Evolutionary conservation across 2,888 invertebrate species (phyloP).

Genomic region (Leucoma salicis): DNA sequence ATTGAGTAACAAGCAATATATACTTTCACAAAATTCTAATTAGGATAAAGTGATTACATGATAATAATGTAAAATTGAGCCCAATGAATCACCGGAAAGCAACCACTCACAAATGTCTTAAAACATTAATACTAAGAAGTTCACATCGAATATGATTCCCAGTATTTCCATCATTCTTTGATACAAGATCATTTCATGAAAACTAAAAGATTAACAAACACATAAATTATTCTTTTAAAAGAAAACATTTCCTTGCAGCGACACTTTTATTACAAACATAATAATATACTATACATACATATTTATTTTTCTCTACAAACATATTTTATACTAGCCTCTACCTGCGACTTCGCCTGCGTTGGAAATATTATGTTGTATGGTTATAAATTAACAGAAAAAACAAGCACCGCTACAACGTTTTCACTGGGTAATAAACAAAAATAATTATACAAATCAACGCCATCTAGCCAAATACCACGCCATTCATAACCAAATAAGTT

Average conservation of each 20-base stretch:
- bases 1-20: no score
- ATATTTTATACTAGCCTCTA: no score
- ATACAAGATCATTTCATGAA: constrained; percentile 19
- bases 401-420: no score
- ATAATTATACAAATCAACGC: no score
- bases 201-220: constrained; percentile 21
- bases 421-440: no score
- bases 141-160: constrained; percentile 5
- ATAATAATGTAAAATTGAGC: background rate
- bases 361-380: no score
- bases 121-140: constrained; percentile 8
- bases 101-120: constrained; percentile 2
- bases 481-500: no score
- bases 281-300: constrained; percentile 23
- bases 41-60: background rate
- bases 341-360: no score
- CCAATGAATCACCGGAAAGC: constrained; percentile 4
- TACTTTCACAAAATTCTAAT: no score
- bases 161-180: constrained; percentile 12
- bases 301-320: constrained; percentile 30
- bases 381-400: no score
- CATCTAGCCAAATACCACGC: no score
- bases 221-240: constrained; percentile 33
- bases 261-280: constrained; percentile 28
- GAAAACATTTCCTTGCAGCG: constrained; percentile 26